Evolutionary conservation across 2,888 invertebrate genomes (phyloP), one percentile per base, ranked within the genome.

Genomic region (Andricus curvator): DNA sequence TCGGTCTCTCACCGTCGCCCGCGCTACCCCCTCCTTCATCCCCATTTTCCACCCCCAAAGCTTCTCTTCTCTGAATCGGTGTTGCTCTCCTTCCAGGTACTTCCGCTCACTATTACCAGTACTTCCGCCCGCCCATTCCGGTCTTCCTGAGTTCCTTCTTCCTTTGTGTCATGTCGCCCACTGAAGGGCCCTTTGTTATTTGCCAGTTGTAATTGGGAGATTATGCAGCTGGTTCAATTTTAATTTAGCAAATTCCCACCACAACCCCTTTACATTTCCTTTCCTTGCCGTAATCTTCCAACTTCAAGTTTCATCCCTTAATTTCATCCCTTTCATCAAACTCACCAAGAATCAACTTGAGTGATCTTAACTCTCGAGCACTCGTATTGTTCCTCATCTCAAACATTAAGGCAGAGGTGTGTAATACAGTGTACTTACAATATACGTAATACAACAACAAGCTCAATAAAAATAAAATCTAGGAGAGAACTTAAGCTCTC

Each of bases 1-100:
- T 60, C 67, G 56, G 64, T 79, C 83, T 82, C 82, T 80, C 82
- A 76, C 86, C 86, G 87, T 89, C 88, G 88, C 87, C 88, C 86
- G 86, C 84, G 86, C 87, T 85, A 84, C 86, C 85, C 84, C 80
- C 86, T 86, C 85, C 86, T 87, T 85, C 84, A 86, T 85, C 84
- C 81, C 77, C 77, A 80, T 79, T 80, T 76, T 66, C 74, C 56
- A 37, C 74, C 74, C 44, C 4, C 33, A 15, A 56, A 74, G 56
- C 15, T 70, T 83, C 84, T 82, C 79, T 20, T 84, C 81, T 78
- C 67, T 83, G 82, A 79, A 80, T 81, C 85, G 82, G 51, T 60
- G 78, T 79, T 76, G 22, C 66, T 64, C 80, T 60, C 76, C 77
- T 82, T 80, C 80, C 80, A 70, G 56, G 74, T 77, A 68, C 80